Conservation (phyloP, 2,113 vertebrate species). For the Calidris pygmaea region DNA sequence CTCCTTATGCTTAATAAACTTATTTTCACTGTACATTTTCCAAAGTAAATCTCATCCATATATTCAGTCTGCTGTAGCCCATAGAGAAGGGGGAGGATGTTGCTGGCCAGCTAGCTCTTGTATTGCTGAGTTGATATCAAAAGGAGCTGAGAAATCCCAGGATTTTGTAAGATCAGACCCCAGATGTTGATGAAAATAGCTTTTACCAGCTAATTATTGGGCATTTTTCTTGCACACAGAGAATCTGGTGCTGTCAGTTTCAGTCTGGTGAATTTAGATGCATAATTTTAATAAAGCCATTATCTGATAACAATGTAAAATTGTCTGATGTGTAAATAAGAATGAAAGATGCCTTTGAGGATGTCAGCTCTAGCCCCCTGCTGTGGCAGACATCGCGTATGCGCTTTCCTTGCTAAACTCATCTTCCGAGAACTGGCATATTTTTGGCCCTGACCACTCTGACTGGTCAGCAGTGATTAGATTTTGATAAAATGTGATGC, state of each 20-base stretch:
- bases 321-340: slow-evolving; percentile 57
- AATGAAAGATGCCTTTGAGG: slow-evolving; percentile 46
- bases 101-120: not conserved
- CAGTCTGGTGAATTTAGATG: slow-evolving; percentile 7
- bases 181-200: not conserved
- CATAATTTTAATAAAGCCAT: slow-evolving; percentile 37
- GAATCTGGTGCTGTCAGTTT: not conserved
- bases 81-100: not conserved
- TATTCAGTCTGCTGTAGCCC: not conserved
- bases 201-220: not conserved
- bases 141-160: not conserved
- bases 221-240: not conserved
- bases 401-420: not conserved
- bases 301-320: slow-evolving; percentile 45
- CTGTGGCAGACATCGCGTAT: slow-evolving; percentile 5
- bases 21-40: not conserved
- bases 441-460: not conserved
- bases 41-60: not conserved
- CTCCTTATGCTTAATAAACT: not conserved
- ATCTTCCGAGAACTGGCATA: not conserved
- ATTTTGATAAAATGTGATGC: slow-evolving; percentile 11
- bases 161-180: not conserved
- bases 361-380: slow-evolving; percentile 36
- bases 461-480: slow-evolving; percentile 12
- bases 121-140: not conserved